Base-by-base conservation (phyloP, 1,140 invertebrate genomes). In the Propsilocerus akamusi region DNA sequence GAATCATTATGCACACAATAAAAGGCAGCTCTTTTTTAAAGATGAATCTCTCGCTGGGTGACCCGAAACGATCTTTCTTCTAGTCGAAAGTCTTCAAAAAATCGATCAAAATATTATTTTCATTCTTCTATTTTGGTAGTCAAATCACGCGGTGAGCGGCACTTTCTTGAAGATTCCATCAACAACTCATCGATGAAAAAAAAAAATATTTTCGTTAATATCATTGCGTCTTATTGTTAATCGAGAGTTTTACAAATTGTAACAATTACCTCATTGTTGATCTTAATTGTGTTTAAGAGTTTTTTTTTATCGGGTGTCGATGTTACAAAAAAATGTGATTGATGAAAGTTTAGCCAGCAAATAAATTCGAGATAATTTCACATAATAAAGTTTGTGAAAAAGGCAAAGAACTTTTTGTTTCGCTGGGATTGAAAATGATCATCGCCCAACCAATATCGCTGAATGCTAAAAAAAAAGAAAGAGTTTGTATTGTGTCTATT, bases 171-270 rank as follows among this genome's bases (percentile, higher is more conserved):
- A 14, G n/a, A 41, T 41, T 41, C 34, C 10, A 17, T 41, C 17
- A 41, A 41, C 34, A 41, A 41, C 34, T 41, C 34, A 41, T 41
- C 34, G 34, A n/a, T n/a, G n/a, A n/a, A n/a, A n/a, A n/a, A n/a
- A n/a, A n/a, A n/a, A n/a, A n/a, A n/a, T n/a, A n/a, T n/a, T 17
- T 17, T 41, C 10, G 17, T 41, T 41, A 41, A 41, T 41, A 41
- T 41, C n/a, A 12, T 3, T n/a, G 6, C 7, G 2, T 7, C 14
- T 10, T 30, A 30, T 30, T 30, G 14, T 30, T 30, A 30, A 12
- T 12, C 14, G 28, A 30, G 14, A n/a, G 34, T 14, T 41, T 20
- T 41, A 17, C 17, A 41, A 20, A 41, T n/a, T n/a, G n/a, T 41
- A 41, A 41, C 34, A 41, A 41, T 41, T 41, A 41, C 22, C 8